Conservation (phyloP, 1,140 invertebrate genomes). For the Leptopilina clavipes region DNA sequence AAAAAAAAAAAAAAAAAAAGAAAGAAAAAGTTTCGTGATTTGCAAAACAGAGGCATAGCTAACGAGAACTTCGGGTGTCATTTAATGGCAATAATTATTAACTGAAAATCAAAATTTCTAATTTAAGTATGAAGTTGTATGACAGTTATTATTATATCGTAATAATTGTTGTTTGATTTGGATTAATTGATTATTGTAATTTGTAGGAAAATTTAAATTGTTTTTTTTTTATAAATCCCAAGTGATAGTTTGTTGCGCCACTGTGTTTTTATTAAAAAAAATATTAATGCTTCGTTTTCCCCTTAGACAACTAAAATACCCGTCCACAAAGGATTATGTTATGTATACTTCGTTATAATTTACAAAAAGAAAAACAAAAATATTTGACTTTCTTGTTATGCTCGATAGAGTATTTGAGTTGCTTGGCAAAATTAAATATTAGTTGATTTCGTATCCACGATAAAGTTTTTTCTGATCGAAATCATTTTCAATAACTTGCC, state of each 20-base stretch:
- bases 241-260: not conserved
- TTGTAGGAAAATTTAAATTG: not conserved
- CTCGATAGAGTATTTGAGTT: conserved; percentile 27
- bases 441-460: not conserved
- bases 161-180: not conserved
- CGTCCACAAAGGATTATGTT: not conserved
- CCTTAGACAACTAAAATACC: conserved; percentile 3
- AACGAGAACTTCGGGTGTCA: not conserved
- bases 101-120: not conserved
- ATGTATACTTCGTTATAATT: conserved; percentile 4
- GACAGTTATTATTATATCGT: not conserved
- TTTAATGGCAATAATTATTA: not conserved
- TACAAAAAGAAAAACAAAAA: not conserved
- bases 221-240: not conserved
- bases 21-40: not conserved
- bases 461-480: not conserved
- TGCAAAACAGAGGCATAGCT: not conserved
- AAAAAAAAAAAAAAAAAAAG: no score
- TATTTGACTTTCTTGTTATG: conserved; percentile 14
- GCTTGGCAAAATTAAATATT: not conserved
- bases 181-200: not conserved
- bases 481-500: not conserved
- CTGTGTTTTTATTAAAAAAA: not conserved
- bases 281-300: not conserved
- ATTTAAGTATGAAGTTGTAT: not conserved